A percentile compares a stretch with the other conserved stretches of the same genome.
phyloP scores from a whole-genome alignment of 2,888 invertebrate species.

The Palloptera scutellata region DNA sequence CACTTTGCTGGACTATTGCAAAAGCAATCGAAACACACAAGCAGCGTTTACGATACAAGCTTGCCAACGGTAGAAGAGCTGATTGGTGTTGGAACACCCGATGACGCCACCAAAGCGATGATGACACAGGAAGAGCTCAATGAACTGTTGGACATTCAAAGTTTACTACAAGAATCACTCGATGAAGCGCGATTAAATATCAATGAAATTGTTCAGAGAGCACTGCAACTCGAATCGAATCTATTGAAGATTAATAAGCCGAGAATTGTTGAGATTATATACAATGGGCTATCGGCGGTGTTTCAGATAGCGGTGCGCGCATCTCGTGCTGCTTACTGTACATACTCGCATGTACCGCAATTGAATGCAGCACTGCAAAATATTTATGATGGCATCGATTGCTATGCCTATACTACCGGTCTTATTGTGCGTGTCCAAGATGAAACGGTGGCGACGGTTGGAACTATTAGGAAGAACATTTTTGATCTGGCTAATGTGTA shows the following conservation, averaged over 20 bases:
- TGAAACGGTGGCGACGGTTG: conserved; percentile 49
- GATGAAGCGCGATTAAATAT: conserved; percentile 50
- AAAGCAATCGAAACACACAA: conserved; percentile 32
- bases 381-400: conserved; percentile 51
- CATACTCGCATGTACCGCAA: conserved; percentile 52
- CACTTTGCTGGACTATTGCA: conserved; percentile 16
- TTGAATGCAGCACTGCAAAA: conserved; percentile 48
- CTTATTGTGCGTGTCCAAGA: conserved; percentile 46
- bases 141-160: conserved; percentile 48
- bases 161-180: conserved; percentile 49
- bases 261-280: conserved; percentile 46
- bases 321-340: conserved; percentile 51
- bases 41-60: conserved; percentile 44
- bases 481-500: conserved; percentile 49
- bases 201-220: conserved; percentile 44
- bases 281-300: conserved; percentile 42
- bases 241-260: conserved; percentile 49
- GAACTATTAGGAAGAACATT: conserved; percentile 45
- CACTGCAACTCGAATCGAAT: conserved; percentile 43
- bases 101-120: background rate
- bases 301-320: conserved; percentile 44
- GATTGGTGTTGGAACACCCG: conserved; percentile 36
- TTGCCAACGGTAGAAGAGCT: conserved; percentile 49
- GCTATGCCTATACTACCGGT: conserved; percentile 48
- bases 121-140: conserved; percentile 41